phyloP scores from a whole-genome alignment of 1,140 invertebrate genomes.

The Fopius arisanus region DNA sequence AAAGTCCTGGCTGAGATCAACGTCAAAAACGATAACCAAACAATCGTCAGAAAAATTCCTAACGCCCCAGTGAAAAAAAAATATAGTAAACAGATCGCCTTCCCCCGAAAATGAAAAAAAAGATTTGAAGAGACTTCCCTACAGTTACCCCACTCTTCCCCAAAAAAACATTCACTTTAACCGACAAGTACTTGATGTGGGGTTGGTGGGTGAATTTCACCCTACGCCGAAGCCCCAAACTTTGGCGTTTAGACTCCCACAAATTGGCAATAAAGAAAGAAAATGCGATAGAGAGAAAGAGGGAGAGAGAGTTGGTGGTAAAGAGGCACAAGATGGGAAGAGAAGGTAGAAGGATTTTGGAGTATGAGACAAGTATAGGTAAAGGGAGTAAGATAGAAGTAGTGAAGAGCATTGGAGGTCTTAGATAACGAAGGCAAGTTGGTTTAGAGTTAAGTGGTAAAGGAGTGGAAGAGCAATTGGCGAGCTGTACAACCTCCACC shows the following conservation, averaged over 20 bases:
- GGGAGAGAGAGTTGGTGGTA: too few relatives aligned
- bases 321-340: too few relatives aligned
- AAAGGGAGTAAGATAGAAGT: neutral
- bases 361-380: neutral
- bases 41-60: too few relatives aligned
- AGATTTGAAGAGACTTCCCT: neutral
- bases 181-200: neutral
- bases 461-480: conserved; percentile 23
- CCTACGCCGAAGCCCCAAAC: neutral
- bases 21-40: too few relatives aligned
- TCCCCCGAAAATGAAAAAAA: too few relatives aligned
- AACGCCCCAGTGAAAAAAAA: too few relatives aligned
- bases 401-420: conserved; percentile 5
- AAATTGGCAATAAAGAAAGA: conserved; percentile 10
- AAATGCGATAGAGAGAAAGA: neutral
- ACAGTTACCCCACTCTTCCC: neutral
- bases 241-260: conserved; percentile 9
- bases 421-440: conserved; percentile 24
- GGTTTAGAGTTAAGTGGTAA: conserved; percentile 15
- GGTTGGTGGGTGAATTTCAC: neutral
- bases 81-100: too few relatives aligned
- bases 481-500: neutral
- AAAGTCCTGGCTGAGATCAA: too few relatives aligned
- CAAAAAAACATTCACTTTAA: conserved; percentile 5
- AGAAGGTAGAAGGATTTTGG: neutral